Evolutionary conservation across 2,888 invertebrate species (phyloP).

Genomic region (Chrysina gloriosa): DNA sequence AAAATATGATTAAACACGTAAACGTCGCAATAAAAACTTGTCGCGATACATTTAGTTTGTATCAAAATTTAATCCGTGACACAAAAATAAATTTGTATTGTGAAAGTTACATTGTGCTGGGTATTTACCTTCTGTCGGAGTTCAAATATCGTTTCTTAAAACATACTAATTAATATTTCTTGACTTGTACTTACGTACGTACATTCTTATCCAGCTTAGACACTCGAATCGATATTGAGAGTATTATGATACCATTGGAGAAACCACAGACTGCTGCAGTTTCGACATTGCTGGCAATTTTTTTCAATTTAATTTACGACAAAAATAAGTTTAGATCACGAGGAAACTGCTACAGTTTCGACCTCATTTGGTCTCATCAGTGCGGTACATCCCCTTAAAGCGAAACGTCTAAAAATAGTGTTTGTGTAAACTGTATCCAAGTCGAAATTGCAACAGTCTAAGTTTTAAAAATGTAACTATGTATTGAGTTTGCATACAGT

Average conservation of each 20-base stretch:
- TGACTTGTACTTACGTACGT: neutral
- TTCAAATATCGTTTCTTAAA: neutral
- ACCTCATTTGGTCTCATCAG: conserved; percentile 41
- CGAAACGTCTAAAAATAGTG: neutral
- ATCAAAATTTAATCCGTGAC: too few relatives aligned
- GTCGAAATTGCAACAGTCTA: conserved; percentile 42
- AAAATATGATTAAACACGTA: too few relatives aligned
- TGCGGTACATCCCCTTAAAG: conserved; percentile 31
- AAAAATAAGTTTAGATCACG: conserved; percentile 19
- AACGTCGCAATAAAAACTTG: too few relatives aligned
- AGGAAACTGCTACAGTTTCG: conserved; percentile 40
- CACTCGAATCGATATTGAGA: neutral
- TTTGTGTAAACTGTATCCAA: conserved; percentile 17
- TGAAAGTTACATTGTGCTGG: too few relatives aligned
- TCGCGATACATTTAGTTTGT: too few relatives aligned
- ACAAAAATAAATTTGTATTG: too few relatives aligned
- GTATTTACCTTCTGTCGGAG: neutral
- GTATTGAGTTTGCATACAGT: neutral
- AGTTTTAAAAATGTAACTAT: neutral
- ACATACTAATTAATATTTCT: neutral
- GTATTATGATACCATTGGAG: conserved; percentile 24
- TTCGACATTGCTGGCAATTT: conserved; percentile 30
- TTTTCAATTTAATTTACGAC: too few relatives aligned
- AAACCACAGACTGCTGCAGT: conserved; percentile 42
- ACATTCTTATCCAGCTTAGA: neutral